Base-by-base conservation (phyloP, 1,140 invertebrate species). In the Caenorhabditis latens region DNA sequence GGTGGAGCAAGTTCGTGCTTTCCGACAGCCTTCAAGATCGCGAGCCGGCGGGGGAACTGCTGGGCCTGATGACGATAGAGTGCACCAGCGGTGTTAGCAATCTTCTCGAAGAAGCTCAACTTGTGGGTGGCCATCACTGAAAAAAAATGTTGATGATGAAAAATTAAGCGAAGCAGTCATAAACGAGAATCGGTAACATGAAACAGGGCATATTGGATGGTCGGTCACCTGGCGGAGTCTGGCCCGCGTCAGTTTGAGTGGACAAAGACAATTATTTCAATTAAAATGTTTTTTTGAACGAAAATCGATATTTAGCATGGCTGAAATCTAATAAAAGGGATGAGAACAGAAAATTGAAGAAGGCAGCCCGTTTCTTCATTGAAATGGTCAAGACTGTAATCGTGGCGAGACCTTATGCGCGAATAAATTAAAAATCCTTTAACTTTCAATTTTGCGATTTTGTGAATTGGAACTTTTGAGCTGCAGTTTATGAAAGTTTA, bases 1-100 rank as follows among this genome's bases (percentile, higher is more conserved):
- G 98, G 98, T 84, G 98, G 98, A 42, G 95, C 94, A 83, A 99
- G 92, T 94, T 99, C 98, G 14, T 97, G 96, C 93, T 95, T 96
- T 43, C 96, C 97, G 93, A 98, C 98, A 91, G 95, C 96, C 92
- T 95, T 91, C 91, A 97, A 95, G 58, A 95, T 95, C 61, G 95
- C 93, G 65, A 97, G 93, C 50, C 90, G 89, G 21, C 91, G 91
- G 21, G 91, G 91, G 53, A 90, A 91, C 71, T 92, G 88, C 32
- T 53, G 65, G 32, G 84, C 86, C 57, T 91, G 91, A 48, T 91
- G 90, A 21, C 91, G 89, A 82, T 91, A 91, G 40, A 91, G 84
- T 2, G 88, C 91, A 48, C 91, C 91, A 83, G 86, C 58, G 6
- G 88, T 86, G 83, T 91, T 91, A 8, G 90, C 91, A 24, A 91